Evolutionary conservation across 2,888 invertebrate species (phyloP).

Genomic region (Rhyacophila evoluta): DNA sequence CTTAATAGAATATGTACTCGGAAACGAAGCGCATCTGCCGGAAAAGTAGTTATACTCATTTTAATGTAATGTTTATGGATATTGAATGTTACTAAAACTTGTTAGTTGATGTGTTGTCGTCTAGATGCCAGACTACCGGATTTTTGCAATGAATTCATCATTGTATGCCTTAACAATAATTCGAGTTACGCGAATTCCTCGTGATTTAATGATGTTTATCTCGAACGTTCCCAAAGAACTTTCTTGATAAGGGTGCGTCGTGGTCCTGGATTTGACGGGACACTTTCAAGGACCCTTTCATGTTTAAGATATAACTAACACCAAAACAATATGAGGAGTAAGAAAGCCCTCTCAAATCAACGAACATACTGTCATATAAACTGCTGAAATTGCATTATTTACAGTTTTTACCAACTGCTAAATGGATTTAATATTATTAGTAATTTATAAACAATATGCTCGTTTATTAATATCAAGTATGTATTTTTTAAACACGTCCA

Average conservation of each 20-base stretch:
- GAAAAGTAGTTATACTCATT: no score
- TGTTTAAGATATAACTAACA: neutral
- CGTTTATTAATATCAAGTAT: no score
- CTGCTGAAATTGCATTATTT: neutral
- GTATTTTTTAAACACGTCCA: no score
- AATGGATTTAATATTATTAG: no score
- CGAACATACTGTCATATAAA: neutral
- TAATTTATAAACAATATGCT: no score
- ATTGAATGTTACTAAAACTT: no score
- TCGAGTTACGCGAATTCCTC: neutral
- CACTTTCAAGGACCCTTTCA: neutral
- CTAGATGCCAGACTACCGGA: no score
- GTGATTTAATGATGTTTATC: neutral
- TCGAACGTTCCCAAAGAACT: neutral
- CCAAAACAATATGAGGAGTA: neutral
- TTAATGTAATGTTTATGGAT: no score
- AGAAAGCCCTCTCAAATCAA: neutral
- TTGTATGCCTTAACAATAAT: neutral
- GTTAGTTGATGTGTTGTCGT: no score
- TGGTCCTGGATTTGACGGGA: slow-evolving; percentile 1
- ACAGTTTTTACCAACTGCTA: no score
- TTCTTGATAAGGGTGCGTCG: neutral
- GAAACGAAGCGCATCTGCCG: no score
- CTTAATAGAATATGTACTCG: no score
- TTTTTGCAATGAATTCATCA: neutral